These are phyloP conservation scores for Hypomecis atomaria DNA, from an alignment of 2,888 invertebrate species.

Conservation along the genomic window DNA sequence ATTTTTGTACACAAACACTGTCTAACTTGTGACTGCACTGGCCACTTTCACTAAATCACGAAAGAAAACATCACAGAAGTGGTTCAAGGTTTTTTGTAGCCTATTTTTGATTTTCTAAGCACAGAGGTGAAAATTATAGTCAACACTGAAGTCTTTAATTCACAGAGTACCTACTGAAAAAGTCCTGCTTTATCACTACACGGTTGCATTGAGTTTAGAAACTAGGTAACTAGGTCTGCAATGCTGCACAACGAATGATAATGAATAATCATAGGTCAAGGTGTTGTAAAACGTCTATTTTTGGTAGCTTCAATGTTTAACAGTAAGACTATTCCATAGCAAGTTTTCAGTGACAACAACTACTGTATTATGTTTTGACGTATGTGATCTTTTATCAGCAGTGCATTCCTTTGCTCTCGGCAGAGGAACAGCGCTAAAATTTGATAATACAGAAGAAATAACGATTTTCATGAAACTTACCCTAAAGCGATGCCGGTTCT, in stretches of 20 bases:
- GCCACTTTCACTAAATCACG: constrained; percentile 19
- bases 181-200: neutral
- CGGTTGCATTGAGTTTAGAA: constrained; percentile 35
- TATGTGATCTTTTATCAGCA: constrained; percentile 41
- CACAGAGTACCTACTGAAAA: constrained; percentile 5
- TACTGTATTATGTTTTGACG: constrained; percentile 41
- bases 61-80: constrained; percentile 16
- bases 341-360: constrained; percentile 26
- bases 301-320: constrained; percentile 33
- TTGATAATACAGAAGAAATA: constrained; percentile 37
- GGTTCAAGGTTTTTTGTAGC: constrained; percentile 19
- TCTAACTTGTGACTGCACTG: constrained; percentile 12
- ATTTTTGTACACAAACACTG: neutral
- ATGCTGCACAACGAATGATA: constrained; percentile 48
- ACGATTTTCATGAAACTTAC: constrained; percentile 55
- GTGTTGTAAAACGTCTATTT: constrained; percentile 59
- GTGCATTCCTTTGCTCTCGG: constrained; percentile 32
- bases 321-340: constrained; percentile 2
- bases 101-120: constrained; percentile 14
- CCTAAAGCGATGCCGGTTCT: constrained; percentile 53
- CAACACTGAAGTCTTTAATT: constrained; percentile 16
- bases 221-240: constrained; percentile 56
- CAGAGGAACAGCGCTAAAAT: constrained; percentile 34
- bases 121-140: constrained; percentile 11
- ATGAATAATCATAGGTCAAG: constrained; percentile 70